Base-by-base conservation (phyloP, 2,888 invertebrate genomes). In the Cacoxenus indagator region DNA sequence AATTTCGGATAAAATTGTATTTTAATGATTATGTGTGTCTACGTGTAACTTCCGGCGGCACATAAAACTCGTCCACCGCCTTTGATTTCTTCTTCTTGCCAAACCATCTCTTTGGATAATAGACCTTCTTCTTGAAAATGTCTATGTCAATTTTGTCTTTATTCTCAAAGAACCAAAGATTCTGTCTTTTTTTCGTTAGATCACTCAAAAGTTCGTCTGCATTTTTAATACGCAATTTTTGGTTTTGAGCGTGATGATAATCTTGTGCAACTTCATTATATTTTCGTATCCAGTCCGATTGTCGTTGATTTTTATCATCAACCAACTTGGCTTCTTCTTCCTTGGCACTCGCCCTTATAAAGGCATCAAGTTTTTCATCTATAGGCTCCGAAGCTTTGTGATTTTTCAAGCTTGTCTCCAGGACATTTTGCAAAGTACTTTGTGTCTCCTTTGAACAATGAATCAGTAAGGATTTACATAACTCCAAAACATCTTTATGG, bases 121-220 rank as follows among this genome's bases (percentile, higher is more conserved):
- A 87, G 65, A 87, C 88, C 84, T 86, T 89, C 84, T 90, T 92
- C 84, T 87, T 90, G 81, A 92, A 92, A 76, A 95, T 93, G 85
- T 91, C 86, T 57, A 95, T 88, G 78, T 95, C 93, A 76, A 94
- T 91, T 77, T 92, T 87, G 48, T 95, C 94, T 84, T 94, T 92
- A 82, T 94, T 93, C 70, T 95, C 94, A 88, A 96, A 96, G 91
- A 93, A 96, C 93, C 93, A 93, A 65, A 93, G 84, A 75, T 90
- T 90, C 70, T 90, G 89, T 82, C 95, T 95, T 81, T 91, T 91
- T 55, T 88, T 82, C 26, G 90, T 88, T 73, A 91, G 87, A 8
- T 86, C 76, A 70, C 88, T 85, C 55, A 89, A 81, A 4, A 90
- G 86, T 57, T 86, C 88, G 45, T 92, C 90, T 77, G 94, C 89